Base-by-base conservation (phyloP, 2,888 invertebrate genomes). In the Augiades crinisus region DNA sequence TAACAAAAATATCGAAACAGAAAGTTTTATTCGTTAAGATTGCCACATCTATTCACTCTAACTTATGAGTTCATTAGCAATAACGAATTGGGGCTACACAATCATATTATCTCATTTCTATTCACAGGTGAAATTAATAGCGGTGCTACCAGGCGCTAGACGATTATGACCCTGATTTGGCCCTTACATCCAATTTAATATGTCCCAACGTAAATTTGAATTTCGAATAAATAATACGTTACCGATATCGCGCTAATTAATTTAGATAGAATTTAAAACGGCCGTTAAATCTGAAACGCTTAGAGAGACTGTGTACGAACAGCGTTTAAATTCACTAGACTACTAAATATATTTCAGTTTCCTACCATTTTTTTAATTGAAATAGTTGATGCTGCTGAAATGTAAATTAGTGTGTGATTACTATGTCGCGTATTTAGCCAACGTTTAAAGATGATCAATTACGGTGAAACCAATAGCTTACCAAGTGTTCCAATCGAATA, bases 161-260 rank as follows among this genome's bases (percentile, higher is more conserved):
- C 47, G 47, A 40, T 33, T 33, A 22, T 49, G 47, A 41, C 47
- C 47, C 40, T 49, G 40, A 22, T 49, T 34, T 49, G 41, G 47
- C 40, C 47, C 47, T 34, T 49, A 40, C 13, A 49, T 24, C 49
- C 41, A 41, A 49, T 41, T 49, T 34, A 49, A 49, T 41, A 41
- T 49, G 27, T 49, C 34, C 34, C 49, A 49, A 34, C 41, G 41
- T 49, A 34, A 41, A 49, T 49, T 41, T 41, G 14, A 41, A 49
- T 34, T 34, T 49, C 41, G 27, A 41, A 49, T 49, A 41, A 24
- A 49, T 40, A 17, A 41, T 36, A 24, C 17, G 34, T 41, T 34
- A 34, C 40, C 22, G 16, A 41, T 50, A 36, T 17, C 40, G n/a
- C 16, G 24, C 2, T 43, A 49, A 49, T 50, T 41, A 50, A 50